A percentile compares a stretch with the other conserved stretches of the same genome.
These are phyloP conservation scores for Nannospalax galili DNA, from an alignment of 2,113 vertebrate genomes.

Conservation along the genomic window DNA sequence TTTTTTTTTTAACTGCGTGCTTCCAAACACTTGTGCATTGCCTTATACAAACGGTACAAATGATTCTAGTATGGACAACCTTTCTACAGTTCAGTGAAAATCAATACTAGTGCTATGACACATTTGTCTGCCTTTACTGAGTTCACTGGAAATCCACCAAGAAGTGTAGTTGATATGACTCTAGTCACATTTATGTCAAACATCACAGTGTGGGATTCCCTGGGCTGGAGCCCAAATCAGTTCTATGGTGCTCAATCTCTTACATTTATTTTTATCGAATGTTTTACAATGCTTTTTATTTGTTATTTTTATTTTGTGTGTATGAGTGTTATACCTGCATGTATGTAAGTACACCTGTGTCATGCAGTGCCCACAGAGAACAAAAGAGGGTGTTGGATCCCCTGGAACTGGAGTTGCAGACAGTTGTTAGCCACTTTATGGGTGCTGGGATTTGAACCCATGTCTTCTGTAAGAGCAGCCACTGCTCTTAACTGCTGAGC, in stretches of 20 bases:
- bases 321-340: not conserved
- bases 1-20: not conserved
- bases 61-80: not conserved
- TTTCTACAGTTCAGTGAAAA: not conserved
- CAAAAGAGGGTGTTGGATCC: no score
- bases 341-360: no score
- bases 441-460: no score
- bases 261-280: not conserved
- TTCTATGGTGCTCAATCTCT: not conserved
- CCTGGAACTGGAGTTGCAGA: no score
- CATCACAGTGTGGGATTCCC: not conserved
- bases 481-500: no score
- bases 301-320: no score
- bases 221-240: conserved; percentile 38
- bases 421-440: no score
- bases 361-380: no score
- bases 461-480: no score
- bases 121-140: not conserved
- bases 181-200: conserved; percentile 18
- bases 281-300: no score
- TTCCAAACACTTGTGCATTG: not conserved
- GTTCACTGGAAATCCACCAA: not conserved
- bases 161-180: not conserved
- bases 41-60: not conserved
- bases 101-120: not conserved